A percentile compares a stretch with the other conserved stretches of the same genome.
Evolutionary conservation across 2,888 invertebrate genomes (phyloP).

Genomic region (Torymus tubicola): DNA sequence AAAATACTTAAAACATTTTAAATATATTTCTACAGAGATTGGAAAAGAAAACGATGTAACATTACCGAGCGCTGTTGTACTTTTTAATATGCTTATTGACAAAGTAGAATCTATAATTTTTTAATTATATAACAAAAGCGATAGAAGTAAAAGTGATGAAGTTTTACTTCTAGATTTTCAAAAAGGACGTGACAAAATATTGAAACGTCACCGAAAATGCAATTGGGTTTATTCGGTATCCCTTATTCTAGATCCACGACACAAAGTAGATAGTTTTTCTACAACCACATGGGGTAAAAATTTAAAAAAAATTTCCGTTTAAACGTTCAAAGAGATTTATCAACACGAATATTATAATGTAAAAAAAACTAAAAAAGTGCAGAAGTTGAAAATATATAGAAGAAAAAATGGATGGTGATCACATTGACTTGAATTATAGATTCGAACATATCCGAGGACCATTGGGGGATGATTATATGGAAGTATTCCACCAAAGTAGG

Average conservation of each 20-base stretch:
- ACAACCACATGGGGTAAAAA: conserved; percentile 23
- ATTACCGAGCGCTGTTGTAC: conserved; percentile 35
- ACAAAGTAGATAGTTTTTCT: conserved; percentile 32
- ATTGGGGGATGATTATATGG: no score
- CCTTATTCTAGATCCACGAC: conserved; percentile 41
- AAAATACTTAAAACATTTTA: conserved; percentile 40
- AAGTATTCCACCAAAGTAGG: no score
- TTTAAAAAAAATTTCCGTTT: conserved; percentile 8
- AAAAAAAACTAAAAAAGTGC: no score
- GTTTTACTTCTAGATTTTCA: conserved; percentile 40
- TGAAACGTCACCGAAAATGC: conserved; percentile 39
- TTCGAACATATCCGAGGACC: no score
- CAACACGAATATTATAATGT: neutral
- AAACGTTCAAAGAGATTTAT: conserved; percentile 29
- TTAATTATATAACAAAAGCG: conserved; percentile 12
- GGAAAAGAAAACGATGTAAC: conserved; percentile 33
- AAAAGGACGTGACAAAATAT: conserved; percentile 32
- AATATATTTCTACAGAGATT: conserved; percentile 35
- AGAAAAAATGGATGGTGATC: neutral
- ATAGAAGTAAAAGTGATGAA: conserved; percentile 17
- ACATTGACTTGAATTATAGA: no score
- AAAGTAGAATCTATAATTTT: conserved; percentile 38
- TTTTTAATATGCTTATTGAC: conserved; percentile 36
- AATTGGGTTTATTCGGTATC: conserved; percentile 44
- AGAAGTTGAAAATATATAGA: neutral